These are phyloP conservation scores for Tenebrosternarchus preto DNA, from an alignment of 2,113 vertebrate species.

Conservation along the genomic window DNA sequence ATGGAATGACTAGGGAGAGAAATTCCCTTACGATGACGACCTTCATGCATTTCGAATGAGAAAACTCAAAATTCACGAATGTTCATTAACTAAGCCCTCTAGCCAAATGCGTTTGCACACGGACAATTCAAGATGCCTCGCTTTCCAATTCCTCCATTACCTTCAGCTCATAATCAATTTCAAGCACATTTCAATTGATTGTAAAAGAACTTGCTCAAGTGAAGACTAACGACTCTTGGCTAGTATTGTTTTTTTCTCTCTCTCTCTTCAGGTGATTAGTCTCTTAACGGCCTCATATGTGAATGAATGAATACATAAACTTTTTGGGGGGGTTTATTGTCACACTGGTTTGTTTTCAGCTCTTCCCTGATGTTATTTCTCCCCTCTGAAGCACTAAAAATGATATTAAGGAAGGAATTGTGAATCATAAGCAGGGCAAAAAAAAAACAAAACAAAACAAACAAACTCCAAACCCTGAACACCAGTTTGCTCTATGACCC, in stretches of 20 bases:
- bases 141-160: conserved; percentile 43
- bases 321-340: conserved; percentile 27
- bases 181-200: conserved; percentile 10
- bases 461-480: no score
- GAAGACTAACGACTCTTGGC: background rate
- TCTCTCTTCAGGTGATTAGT: conserved; percentile 11
- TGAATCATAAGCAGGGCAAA: background rate
- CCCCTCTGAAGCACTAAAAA: background rate
- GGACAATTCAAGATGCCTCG: background rate
- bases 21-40: conserved; percentile 30
- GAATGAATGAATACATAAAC: background rate
- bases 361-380: background rate
- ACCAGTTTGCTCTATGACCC: background rate
- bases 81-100: conserved; percentile 34
- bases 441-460: no score
- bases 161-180: conserved; percentile 37
- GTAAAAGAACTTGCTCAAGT: conserved; percentile 5
- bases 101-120: background rate
- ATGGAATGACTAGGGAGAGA: conserved; percentile 8
- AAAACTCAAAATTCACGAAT: conserved; percentile 30
- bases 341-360: conserved; percentile 12
- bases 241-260: background rate
- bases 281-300: background rate
- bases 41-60: conserved; percentile 44
- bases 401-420: conserved; percentile 9